Percentiles rank a stretch among this genome's conserved stretches.
These are phyloP conservation scores for Strigamia crassipes DNA, from an alignment of 2,888 invertebrate genomes.

Conservation along the genomic window DNA sequence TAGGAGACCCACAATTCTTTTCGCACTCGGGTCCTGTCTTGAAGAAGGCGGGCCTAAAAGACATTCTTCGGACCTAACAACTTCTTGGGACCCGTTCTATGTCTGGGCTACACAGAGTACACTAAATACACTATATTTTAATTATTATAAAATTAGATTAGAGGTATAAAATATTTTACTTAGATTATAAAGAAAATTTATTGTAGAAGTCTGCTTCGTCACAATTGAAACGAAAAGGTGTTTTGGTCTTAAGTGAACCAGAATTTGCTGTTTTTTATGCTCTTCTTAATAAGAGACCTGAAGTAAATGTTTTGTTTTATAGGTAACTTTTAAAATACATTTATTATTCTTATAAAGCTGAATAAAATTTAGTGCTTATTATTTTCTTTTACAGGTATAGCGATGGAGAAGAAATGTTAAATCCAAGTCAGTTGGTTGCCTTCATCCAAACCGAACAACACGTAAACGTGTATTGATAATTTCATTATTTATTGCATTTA, in stretches of 20 bases:
- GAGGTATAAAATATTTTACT: too few species aligned
- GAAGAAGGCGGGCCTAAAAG: too few species aligned
- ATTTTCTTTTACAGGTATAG: conserved; percentile 21
- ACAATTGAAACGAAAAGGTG: conserved; percentile 54
- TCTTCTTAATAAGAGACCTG: conserved; percentile 62
- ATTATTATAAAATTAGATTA: too few species aligned
- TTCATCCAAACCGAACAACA: conserved; percentile 41
- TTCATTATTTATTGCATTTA: background rate
- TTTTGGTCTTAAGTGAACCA: conserved; percentile 62
- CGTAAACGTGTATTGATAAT: background rate
- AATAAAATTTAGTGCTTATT: background rate
- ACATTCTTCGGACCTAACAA: too few species aligned
- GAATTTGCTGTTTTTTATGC: conserved; percentile 66
- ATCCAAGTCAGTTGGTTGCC: background rate
- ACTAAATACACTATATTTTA: too few species aligned
- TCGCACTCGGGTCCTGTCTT: too few species aligned
- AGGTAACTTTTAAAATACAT: too few species aligned
- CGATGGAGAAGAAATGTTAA: background rate
- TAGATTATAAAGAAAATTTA: too few species aligned
- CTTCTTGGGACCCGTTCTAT: too few species aligned
- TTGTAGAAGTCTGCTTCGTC: conserved; percentile 56
- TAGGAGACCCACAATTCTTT: too few species aligned
- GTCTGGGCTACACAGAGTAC: too few species aligned
- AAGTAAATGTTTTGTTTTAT: conserved; percentile 60
- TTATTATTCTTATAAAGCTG: background rate